Percentiles rank a stretch among this genome's conserved stretches.
These are phyloP conservation scores for Aspidiotus rigidus DNA, from an alignment of 2,888 invertebrate species.

Conservation along the genomic window DNA sequence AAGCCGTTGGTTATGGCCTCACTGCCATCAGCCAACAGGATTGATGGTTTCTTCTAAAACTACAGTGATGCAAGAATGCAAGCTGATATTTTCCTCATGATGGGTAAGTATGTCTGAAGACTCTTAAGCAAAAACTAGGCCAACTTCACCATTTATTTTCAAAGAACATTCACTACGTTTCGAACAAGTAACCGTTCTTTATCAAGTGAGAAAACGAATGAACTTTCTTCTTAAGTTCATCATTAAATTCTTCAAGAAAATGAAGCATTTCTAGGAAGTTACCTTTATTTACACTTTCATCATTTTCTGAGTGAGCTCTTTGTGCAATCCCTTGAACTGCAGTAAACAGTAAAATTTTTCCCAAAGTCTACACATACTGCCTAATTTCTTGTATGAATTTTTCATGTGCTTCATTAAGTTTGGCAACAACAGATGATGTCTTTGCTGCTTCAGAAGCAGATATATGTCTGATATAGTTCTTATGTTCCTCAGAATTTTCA, in stretches of 20 bases:
- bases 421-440: too few species aligned
- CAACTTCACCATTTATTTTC: too few species aligned
- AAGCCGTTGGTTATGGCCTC: slow-evolving; percentile 33
- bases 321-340: slow-evolving; percentile 7
- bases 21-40: slow-evolving; percentile 30
- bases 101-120: too few species aligned
- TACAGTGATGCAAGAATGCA: too few species aligned
- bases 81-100: too few species aligned
- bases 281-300: neutral
- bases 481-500: too few species aligned
- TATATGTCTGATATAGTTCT: too few species aligned
- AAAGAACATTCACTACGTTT: too few species aligned
- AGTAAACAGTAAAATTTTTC: slow-evolving; percentile 3
- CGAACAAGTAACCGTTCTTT: too few species aligned
- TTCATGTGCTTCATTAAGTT: neutral
- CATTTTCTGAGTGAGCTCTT: slow-evolving; percentile 1
- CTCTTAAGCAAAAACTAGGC: too few species aligned
- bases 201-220: too few species aligned
- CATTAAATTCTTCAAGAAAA: neutral
- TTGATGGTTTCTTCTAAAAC: slow-evolving; percentile 19
- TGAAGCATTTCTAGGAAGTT: neutral
- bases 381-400: neutral
- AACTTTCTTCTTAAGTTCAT: neutral
- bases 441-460: too few species aligned
- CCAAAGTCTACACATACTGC: neutral